Evolutionary conservation across 2,113 vertebrate genomes (phyloP).

Genomic region (Meleagris gallopavo): DNA sequence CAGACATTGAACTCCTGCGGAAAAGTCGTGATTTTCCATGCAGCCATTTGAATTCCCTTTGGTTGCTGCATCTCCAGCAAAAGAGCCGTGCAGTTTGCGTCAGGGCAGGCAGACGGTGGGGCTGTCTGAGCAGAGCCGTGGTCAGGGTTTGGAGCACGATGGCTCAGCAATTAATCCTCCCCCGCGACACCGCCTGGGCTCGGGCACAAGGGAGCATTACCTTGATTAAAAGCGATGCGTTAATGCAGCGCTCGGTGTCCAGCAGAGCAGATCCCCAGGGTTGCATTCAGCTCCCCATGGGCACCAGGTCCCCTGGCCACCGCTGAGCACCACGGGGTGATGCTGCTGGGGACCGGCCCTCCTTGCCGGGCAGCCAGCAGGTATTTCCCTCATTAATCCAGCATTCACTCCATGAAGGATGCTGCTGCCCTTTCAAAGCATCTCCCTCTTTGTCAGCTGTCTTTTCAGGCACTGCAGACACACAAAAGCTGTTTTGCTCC

Average conservation of each 20-base stretch:
- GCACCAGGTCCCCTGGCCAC: background rate
- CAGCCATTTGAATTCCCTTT: background rate
- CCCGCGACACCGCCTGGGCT: background rate
- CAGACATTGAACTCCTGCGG: background rate
- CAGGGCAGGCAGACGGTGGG: background rate
- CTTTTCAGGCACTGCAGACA: background rate
- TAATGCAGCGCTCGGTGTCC: background rate
- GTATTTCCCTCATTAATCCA: slow-evolving; percentile 17
- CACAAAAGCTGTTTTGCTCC: background rate
- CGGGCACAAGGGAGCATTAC: background rate
- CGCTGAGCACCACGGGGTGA: fast-evolving
- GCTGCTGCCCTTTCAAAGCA: slow-evolving; percentile 3
- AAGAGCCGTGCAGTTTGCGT: background rate
- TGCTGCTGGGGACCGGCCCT: background rate
- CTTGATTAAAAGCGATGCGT: slow-evolving; percentile 50
- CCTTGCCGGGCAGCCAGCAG: slow-evolving; percentile 9
- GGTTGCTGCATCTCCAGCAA: background rate
- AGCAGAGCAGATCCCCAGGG: background rate
- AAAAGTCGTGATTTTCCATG: background rate
- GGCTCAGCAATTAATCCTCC: slow-evolving; percentile 12
- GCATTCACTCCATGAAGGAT: background rate
- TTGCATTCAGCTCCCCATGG: background rate
- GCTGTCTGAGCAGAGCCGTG: background rate
- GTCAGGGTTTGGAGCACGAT: background rate
- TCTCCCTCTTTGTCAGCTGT: background rate